Evolutionary conservation across 1,140 invertebrate genomes (phyloP).

Genomic region (Atta texana): DNA sequence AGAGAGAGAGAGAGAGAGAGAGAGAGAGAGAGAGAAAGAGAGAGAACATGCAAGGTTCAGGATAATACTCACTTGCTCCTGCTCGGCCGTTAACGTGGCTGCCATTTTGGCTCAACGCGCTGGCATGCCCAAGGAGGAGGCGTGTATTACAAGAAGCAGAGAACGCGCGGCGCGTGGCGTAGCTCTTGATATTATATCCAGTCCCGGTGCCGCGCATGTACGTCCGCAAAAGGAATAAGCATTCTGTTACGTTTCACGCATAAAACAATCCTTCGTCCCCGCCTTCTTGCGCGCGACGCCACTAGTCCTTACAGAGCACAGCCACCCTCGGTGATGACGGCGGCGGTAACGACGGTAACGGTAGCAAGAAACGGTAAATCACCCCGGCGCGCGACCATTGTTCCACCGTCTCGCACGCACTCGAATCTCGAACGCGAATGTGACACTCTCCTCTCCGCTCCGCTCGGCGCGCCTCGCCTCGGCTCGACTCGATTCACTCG

Average conservation of each 20-base stretch:
- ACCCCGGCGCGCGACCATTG: conserved; percentile 59
- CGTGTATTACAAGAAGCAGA: conserved; percentile 35
- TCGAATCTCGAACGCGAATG: conserved; percentile 58
- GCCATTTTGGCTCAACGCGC: conserved; percentile 87
- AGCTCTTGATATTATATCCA: conserved; percentile 13
- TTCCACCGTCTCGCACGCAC: conserved; percentile 52
- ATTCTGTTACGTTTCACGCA: conserved; percentile 23
- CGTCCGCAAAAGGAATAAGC: conserved; percentile 27
- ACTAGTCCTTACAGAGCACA: conserved; percentile 13
- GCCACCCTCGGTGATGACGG: not conserved
- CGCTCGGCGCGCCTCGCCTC: conserved; percentile 24
- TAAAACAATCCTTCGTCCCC: not conserved
- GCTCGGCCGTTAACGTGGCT: conserved; percentile 89
- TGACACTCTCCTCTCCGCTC: conserved; percentile 18
- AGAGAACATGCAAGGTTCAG: not conserved
- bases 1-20: not conserved
- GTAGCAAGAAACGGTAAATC: conserved; percentile 38
- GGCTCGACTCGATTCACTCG: conserved; percentile 69
- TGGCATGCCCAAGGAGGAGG: conserved; percentile 59
- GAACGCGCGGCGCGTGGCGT: not conserved
- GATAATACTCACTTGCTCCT: conserved; percentile 88
- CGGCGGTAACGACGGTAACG: not conserved
- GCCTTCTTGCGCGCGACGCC: not conserved
- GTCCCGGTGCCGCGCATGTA: conserved; percentile 23
- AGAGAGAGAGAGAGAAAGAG: not conserved